Percentiles rank a stretch among this genome's conserved stretches.
Evolutionary conservation across 1,140 invertebrate species (phyloP).

Genomic region (Drosophila busckii): DNA sequence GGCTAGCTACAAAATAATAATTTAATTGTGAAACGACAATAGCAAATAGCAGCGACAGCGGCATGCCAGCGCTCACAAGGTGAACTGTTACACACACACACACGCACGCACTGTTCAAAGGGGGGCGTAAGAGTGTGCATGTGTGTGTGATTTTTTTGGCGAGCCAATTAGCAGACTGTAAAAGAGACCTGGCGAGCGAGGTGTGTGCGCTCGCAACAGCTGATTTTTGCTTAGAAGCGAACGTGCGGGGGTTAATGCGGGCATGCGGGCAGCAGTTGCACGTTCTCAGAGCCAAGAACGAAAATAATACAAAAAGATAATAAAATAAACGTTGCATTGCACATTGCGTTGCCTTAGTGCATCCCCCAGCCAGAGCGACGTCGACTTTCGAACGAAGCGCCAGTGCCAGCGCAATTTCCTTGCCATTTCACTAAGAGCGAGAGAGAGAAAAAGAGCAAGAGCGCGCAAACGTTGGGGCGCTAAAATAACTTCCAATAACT

Average conservation of each 20-base stretch:
- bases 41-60: no score
- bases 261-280: slow-evolving; percentile 16
- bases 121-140: no score
- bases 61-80: no score
- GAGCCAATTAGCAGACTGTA: no score
- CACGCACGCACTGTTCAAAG: no score
- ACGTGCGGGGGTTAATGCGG: background rate
- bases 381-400: slow-evolving; percentile 47
- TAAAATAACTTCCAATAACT: slow-evolving; percentile 15
- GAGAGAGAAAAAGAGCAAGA: background rate
- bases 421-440: background rate
- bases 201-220: no score
- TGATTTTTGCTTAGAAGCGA: slow-evolving; percentile 14
- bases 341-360: slow-evolving; percentile 36
- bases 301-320: slow-evolving; percentile 43
- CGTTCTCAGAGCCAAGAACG: slow-evolving; percentile 34
- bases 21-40: no score
- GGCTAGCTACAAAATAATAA: no score
- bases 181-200: no score
- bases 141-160: no score
- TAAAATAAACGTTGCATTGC: no score
- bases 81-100: no score
- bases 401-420: background rate
- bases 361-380: slow-evolving; percentile 53
- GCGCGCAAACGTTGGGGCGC: slow-evolving; percentile 2